Conservation (phyloP, 2,888 invertebrate genomes). For the Furcula furcula region DNA sequence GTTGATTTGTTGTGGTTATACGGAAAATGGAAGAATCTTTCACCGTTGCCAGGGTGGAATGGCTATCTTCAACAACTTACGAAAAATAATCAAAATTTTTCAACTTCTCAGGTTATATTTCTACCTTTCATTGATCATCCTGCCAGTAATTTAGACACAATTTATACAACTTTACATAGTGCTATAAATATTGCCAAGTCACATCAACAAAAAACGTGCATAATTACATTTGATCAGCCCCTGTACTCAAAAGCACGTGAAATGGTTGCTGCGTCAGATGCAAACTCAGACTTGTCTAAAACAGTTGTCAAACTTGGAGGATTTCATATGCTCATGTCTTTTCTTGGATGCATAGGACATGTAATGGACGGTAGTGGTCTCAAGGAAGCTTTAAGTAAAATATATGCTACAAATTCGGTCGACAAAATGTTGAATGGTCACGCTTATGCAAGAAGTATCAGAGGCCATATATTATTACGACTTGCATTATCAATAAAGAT, state of each 20-base stretch:
- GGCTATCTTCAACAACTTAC: conserved; percentile 40
- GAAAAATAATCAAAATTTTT: conserved; percentile 25
- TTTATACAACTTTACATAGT: conserved; percentile 33
- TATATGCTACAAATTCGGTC: conserved; percentile 36
- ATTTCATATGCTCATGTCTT: conserved; percentile 41
- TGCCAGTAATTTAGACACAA: conserved; percentile 35
- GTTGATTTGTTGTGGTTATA: conserved; percentile 34
- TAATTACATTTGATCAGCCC: conserved; percentile 44
- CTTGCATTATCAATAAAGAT: conserved; percentile 21
- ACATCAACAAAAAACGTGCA: conserved; percentile 13
- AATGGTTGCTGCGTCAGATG: conserved; percentile 26
- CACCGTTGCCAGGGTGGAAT: conserved; percentile 41
- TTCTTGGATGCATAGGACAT: conserved; percentile 38
- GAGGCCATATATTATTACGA: conserved; percentile 37
- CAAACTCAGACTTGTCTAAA: conserved; percentile 15
- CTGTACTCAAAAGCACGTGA: conserved; percentile 42
- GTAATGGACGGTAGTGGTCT: conserved; percentile 45
- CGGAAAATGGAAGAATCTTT: conserved; percentile 33
- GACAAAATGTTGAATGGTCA: conserved; percentile 41
- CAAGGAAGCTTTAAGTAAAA: conserved; percentile 15
- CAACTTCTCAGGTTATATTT: conserved; percentile 29
- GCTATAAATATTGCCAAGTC: conserved; percentile 19
- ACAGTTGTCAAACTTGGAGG: conserved; percentile 41
- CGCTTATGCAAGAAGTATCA: conserved; percentile 38
- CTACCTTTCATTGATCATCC: conserved; percentile 44